Base-by-base conservation (phyloP, 2,888 invertebrate species). In the Saturnia pavonia region DNA sequence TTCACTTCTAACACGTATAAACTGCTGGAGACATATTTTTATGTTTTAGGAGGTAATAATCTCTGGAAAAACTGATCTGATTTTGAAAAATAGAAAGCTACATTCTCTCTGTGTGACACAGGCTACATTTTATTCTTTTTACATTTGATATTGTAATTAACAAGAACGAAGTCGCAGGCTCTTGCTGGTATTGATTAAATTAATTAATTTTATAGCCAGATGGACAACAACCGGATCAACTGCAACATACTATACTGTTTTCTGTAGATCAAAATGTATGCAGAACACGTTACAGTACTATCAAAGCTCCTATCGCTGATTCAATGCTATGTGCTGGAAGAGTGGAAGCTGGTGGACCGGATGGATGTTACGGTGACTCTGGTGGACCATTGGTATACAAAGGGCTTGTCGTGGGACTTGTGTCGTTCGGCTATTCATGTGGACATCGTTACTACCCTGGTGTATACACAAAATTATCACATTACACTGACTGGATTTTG, bases 361-460 rank as follows among this genome's bases (percentile, higher is more conserved):
- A 94, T 51, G 93, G 91, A 0, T 94, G 93, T 76, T 91, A 88
- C 16, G 93, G 93, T 0, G 93, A 94, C 73, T 93, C 93, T 11
- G 93, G 93, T 6, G 93, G 94, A 8, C 93, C 94, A 0, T 73
- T 94, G 1, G 77, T 94, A 63, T 92, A 92, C 72, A 91, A 91
- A 77, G 93, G 93, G 19, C 82, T 93, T 0, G 88, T 93, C 0
- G 86, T 91, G 0, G 93, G 94, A 8, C 77, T 93, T 0, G 92
- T 93, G 0, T 93, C 93, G 0, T 93, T 91, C 67, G 93, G 94
- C 0, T 91, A 88, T 73, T 90, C 89, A 0, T 94, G 94, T 70
- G 94, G 93, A 1, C 84, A 91, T 73, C 83, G 80, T 3, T 91
- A 88, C 71, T 94, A 87, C 74, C 93, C 93, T 1, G 93, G 93